Evolutionary conservation across 2,113 vertebrate species (phyloP), one percentile per base, ranked within the genome.

Genomic region (Prochilodus magdalenae): DNA sequence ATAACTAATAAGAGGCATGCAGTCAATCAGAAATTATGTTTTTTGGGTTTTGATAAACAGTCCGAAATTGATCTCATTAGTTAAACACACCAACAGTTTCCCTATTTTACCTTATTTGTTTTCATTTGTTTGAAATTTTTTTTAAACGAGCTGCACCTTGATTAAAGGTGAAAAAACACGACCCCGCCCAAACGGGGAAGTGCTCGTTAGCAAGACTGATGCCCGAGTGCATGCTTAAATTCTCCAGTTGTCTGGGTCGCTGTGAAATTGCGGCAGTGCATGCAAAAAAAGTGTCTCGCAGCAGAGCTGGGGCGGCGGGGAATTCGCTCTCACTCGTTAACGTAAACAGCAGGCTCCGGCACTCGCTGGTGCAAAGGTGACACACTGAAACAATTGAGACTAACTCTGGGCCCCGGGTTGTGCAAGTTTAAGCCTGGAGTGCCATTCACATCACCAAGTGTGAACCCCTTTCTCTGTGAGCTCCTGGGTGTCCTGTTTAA

Each of bases 341-440:
- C 67, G 70, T 69, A 67, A 79, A 62, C 55, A 75, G 40, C 76
- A 76, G 75, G 59, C 67, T 72, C 75, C 20, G 51, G 72, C 27
- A 65, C 77, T 55, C 73, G 16, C 27, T 47, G n/a, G 55, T 60
- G 57, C 16, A 75, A 84, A 71, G 72, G 75, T 82, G 79, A 75
- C 79, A 86, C 70, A 80, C 65, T 86, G 82, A 79, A 86, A 82
- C 79, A 53, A 84, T 82, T 62, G 65, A 44, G 66, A 76, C 12
- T 27, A 84, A 72, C 27, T 67, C 55, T 18, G 22, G 66, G 51
- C 70, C 47, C 33, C 44, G 53, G 53, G 33, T 75, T 75, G 57
- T 49, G 55, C 69, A 83, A 84, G 27, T 49, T 36, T 24, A 44
- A 60, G 49, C 74, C 73, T 76, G 47, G 53, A 65, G 44, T 62